Percentiles rank a stretch among this genome's conserved stretches.
These are phyloP conservation scores for Oriolus oriolus DNA, from an alignment of 2,113 vertebrate genomes.

Conservation along the genomic window DNA sequence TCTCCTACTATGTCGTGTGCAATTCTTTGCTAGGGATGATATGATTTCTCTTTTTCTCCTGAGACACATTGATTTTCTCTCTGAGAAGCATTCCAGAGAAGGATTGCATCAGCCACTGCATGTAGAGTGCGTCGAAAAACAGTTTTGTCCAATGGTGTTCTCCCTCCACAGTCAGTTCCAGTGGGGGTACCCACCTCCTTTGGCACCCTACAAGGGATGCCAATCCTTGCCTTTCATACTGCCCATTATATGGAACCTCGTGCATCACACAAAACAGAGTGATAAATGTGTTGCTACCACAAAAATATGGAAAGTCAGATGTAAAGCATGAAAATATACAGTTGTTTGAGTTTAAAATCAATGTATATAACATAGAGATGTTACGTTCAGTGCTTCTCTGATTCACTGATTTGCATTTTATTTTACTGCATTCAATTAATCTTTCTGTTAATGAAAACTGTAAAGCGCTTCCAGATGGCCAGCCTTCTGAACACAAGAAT, in stretches of 20 bases:
- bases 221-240: neutral
- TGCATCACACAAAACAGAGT: neutral
- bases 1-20: neutral
- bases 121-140: neutral
- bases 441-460: neutral
- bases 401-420: slow-evolving; percentile 22
- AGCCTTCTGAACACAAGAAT: neutral
- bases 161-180: neutral
- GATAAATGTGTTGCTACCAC: neutral
- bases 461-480: slow-evolving; percentile 10
- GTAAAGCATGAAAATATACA: neutral
- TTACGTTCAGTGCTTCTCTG: neutral
- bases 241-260: neutral
- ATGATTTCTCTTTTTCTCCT: neutral
- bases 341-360: neutral
- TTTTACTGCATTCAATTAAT: neutral
- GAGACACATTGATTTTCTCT: neutral
- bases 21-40: neutral
- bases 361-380: neutral
- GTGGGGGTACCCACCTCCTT: neutral
- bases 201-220: neutral
- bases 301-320: neutral
- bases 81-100: neutral
- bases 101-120: neutral
- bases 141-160: neutral